phyloP scores from a whole-genome alignment of 1,140 invertebrate genomes.

The Meteorus sp. region DNA sequence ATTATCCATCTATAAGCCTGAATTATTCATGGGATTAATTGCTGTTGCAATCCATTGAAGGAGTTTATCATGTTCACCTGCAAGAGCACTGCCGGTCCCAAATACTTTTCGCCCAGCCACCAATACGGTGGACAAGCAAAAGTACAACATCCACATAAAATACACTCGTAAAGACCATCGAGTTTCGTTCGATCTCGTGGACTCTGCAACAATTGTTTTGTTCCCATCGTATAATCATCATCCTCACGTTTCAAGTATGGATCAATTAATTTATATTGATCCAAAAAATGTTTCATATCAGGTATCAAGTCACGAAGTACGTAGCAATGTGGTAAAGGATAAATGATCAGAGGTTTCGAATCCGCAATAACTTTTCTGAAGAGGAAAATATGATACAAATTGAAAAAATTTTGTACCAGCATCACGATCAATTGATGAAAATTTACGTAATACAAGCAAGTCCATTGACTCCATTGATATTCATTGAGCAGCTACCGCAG shows the following conservation, averaged over 20 bases:
- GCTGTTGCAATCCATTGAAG: slow-evolving; percentile 2
- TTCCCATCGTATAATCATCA: slow-evolving; percentile 59
- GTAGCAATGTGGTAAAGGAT: slow-evolving; percentile 91
- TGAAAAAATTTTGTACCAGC: slow-evolving; percentile 3
- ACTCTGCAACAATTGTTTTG: slow-evolving; percentile 68
- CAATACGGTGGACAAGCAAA: slow-evolving; percentile 73
- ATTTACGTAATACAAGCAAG: slow-evolving; percentile 79
- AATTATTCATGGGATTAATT: slow-evolving; percentile 21
- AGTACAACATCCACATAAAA: slow-evolving; percentile 73
- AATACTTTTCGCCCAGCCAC: slow-evolving; percentile 73
- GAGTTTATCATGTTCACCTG: slow-evolving; percentile 50
- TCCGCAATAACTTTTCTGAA: slow-evolving; percentile 42
- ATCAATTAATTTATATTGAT: slow-evolving; percentile 82
- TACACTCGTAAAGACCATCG: slow-evolving; percentile 81
- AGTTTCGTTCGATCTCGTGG: slow-evolving; percentile 70
- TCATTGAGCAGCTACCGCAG: slow-evolving; percentile 90
- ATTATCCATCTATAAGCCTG: slow-evolving; percentile 71
- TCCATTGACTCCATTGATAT: slow-evolving; percentile 84
- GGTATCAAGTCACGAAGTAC: slow-evolving; percentile 89
- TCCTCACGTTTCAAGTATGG: slow-evolving; percentile 80
- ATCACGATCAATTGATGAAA: background rate
- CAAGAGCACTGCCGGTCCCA: slow-evolving; percentile 71
- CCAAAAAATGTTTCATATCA: slow-evolving; percentile 85
- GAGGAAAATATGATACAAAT: slow-evolving; percentile 24
- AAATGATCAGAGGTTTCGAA: slow-evolving; percentile 71